Percentiles rank a stretch among this genome's conserved stretches.
phyloP scores from a whole-genome alignment of 2,113 vertebrate genomes.

The Saimiri boliviensis region DNA sequence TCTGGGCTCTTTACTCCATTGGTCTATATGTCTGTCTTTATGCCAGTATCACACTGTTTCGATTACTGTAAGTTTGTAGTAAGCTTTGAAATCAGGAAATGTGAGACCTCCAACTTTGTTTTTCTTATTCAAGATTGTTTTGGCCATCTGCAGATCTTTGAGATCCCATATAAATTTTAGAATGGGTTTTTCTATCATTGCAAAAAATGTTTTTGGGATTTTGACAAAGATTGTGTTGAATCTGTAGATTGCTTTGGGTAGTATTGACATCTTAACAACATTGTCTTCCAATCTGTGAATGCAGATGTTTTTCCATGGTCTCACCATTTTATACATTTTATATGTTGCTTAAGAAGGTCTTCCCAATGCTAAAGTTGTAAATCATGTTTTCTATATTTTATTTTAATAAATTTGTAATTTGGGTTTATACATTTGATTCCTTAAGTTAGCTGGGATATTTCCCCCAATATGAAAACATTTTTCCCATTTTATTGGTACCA shows the following conservation, averaged over 20 bases:
- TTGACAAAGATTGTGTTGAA: slow-evolving; percentile 1
- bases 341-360: slow-evolving; percentile 25
- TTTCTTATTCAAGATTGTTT: slow-evolving; percentile 36
- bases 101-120: background rate
- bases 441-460: background rate
- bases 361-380: slow-evolving; percentile 31
- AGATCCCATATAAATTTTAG: slow-evolving; percentile 7
- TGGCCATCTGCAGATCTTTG: background rate
- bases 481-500: background rate
- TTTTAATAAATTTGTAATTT: background rate
- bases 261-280: background rate
- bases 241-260: background rate
- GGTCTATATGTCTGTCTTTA: background rate
- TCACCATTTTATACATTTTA: slow-evolving; percentile 16
- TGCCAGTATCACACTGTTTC: background rate
- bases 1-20: background rate
- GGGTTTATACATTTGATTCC: slow-evolving; percentile 7
- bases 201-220: background rate
- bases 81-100: slow-evolving; percentile 20
- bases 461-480: background rate
- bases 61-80: background rate
- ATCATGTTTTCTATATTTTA: slow-evolving; percentile 7
- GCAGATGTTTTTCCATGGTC: background rate
- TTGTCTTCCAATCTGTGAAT: background rate
- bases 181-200: slow-evolving; percentile 21